Evolutionary conservation across 2,113 vertebrate species (phyloP).

Genomic region (Coptodon bakossiorum): DNA sequence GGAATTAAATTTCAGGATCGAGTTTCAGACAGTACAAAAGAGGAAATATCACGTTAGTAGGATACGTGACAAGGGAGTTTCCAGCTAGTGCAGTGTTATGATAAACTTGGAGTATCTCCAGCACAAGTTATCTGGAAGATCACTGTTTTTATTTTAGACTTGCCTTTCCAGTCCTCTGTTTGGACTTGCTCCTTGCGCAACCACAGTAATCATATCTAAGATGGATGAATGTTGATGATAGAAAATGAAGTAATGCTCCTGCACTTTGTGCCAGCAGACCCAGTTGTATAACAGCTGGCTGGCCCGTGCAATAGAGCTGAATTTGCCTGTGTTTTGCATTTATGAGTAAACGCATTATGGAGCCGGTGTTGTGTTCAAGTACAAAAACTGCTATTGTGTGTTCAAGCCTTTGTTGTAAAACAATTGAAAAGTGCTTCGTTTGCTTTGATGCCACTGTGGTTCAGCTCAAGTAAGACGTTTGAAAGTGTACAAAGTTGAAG

Average conservation of each 20-base stretch:
- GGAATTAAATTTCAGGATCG: background rate
- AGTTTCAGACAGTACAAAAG: background rate
- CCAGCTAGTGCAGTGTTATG: background rate
- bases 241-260: background rate
- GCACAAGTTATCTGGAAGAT: background rate
- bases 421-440: background rate
- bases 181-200: background rate
- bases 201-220: background rate
- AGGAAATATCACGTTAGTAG: background rate
- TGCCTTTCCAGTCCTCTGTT: background rate
- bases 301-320: background rate
- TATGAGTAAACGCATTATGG: background rate
- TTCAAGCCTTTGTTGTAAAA: background rate
- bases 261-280: background rate
- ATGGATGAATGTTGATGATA: background rate
- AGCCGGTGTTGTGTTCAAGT: background rate
- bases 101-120: background rate
- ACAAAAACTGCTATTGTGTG: background rate
- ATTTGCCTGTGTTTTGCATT: slow-evolving; percentile 7
- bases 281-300: slow-evolving; percentile 2
- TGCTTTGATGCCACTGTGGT: background rate
- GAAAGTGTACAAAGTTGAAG: background rate
- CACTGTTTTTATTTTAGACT: background rate
- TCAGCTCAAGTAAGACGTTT: background rate
- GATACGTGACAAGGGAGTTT: background rate